Evolutionary conservation across 2,113 vertebrate species (phyloP).

Genomic region (Xenopus borealis): DNA sequence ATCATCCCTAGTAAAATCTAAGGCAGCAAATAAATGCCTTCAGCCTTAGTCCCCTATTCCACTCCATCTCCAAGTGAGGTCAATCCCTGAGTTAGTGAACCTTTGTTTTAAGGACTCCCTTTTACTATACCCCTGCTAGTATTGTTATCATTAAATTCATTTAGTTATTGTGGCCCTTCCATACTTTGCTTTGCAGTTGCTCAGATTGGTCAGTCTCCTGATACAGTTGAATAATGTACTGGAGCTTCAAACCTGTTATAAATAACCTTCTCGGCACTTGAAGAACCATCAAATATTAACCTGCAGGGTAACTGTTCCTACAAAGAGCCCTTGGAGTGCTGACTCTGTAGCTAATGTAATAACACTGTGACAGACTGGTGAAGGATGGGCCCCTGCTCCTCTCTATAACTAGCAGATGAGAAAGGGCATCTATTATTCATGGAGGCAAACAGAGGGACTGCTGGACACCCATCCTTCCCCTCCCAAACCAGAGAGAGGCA

Average conservation of each 20-base stretch:
- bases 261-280: conserved; percentile 9
- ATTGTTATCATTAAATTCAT: too few species aligned
- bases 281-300: conserved; percentile 27
- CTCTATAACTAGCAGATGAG: conserved; percentile 11
- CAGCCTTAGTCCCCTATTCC: too few species aligned
- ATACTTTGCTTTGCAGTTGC: not conserved
- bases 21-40: too few species aligned
- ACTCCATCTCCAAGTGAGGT: too few species aligned
- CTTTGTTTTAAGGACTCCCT: too few species aligned
- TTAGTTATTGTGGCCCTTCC: too few species aligned
- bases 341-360: conserved; percentile 29
- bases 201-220: not conserved
- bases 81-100: too few species aligned
- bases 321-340: conserved; percentile 24
- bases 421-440: conserved; percentile 34
- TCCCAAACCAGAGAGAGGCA: not conserved
- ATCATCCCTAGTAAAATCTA: too few species aligned
- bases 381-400: conserved; percentile 17
- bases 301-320: conserved; percentile 17
- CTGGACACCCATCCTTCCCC: not conserved
- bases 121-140: too few species aligned
- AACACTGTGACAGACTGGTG: conserved; percentile 28
- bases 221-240: not conserved
- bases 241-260: conserved; percentile 3
- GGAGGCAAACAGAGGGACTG: conserved; percentile 5